These are phyloP conservation scores for Nestor notabilis DNA, from an alignment of 2,113 vertebrate species.

Conservation along the genomic window DNA sequence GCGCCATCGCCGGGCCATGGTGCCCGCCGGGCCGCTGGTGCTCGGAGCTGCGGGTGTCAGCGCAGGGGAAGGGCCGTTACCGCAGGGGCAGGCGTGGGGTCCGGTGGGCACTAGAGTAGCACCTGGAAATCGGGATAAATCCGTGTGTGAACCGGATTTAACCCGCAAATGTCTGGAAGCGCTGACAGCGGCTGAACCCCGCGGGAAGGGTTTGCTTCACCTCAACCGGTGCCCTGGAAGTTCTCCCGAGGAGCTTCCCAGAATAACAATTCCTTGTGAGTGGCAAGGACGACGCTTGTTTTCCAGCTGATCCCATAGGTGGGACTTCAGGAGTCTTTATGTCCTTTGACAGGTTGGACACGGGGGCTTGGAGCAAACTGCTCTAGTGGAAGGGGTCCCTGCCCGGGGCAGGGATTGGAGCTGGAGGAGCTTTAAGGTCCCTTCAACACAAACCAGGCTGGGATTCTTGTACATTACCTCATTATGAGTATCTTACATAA, in stretches of 20 bases:
- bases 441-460: neutral
- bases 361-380: neutral
- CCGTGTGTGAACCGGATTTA: fast-evolving
- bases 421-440: neutral
- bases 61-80: fast-evolving
- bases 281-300: neutral
- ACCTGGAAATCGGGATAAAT: fast-evolving
- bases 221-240: neutral
- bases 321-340: fast-evolving
- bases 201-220: fast-evolving
- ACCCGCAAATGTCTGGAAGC: neutral
- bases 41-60: neutral
- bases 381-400: neutral
- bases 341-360: neutral
- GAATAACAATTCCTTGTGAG: neutral
- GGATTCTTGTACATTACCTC: neutral
- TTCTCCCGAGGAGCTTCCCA: neutral
- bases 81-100: neutral
- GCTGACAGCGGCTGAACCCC: neutral
- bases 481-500: neutral
- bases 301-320: neutral
- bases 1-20: neutral
- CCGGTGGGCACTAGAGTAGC: neutral
- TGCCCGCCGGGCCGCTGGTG: neutral
- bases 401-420: neutral